Base-by-base conservation (phyloP, 2,888 invertebrate species). In the Drosophila emarginata region DNA sequence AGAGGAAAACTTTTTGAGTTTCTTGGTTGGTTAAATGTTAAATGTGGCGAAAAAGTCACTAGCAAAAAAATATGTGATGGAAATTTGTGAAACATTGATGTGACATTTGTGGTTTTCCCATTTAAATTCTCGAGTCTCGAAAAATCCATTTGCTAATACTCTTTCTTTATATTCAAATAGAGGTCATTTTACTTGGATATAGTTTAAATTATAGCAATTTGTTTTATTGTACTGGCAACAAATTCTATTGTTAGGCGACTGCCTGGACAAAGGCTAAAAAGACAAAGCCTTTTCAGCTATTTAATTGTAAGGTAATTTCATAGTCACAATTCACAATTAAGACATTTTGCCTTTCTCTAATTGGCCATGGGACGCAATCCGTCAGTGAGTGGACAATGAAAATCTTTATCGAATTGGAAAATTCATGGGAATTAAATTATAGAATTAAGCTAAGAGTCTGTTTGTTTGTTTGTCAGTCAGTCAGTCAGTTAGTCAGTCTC, bases 371-470 rank as follows among this genome's bases (percentile, higher is more conserved):
- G 9, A 2, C 21, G 28, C 28, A 28, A 50, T n/a, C 5, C 11
- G 21, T 45, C 45, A 21, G 45, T 45, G 11, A 12, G 18, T 45
- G 45, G 45, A 56, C 57, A 57, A 57, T 54, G 62, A 12, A 37
- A 57, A 62, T 64, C 32, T 40, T 18, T 37, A 1, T 14, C 12
- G 28, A 54, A 54, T 64, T 7, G n/a, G 18, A 26, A 36, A 62
- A 14, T 54, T 54, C 40, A 50, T 54, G 54, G 12, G 12, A 54
- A 54, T 54, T 36, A 36, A n/a, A 26, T 18, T n/a, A 1, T n/a
- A 14, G 52, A 52, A 7, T 14, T 14, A 57, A 52, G 5, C 23
- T 23, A n/a, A n/a, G n/a, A n/a, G 23, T 23, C 23, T 23, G 60
- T 37, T 1, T 52, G 7, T 32, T 53, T 52, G n/a, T 36, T 12